These are phyloP conservation scores for Athetis lepigone DNA, from an alignment of 2,888 invertebrate genomes.

Conservation along the genomic window DNA sequence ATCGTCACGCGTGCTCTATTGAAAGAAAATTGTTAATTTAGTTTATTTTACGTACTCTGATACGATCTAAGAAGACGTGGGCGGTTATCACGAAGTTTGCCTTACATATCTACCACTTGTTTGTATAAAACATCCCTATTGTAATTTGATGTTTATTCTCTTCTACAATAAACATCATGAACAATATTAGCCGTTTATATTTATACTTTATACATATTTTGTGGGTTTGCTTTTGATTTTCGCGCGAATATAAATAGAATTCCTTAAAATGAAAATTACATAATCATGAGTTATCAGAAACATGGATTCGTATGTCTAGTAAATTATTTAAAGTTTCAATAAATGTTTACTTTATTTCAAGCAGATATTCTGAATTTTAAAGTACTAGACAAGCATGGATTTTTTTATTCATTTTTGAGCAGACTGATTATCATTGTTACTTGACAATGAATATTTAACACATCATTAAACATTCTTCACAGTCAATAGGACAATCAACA, in stretches of 20 bases:
- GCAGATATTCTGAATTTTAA: too few relatives aligned
- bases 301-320: neutral
- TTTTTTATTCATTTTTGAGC: too few relatives aligned
- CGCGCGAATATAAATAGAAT: neutral
- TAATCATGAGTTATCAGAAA: neutral
- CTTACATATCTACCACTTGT: neutral
- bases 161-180: neutral
- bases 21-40: slow-evolving; percentile 71
- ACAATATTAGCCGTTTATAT: too few relatives aligned
- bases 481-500: neutral
- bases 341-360: too few relatives aligned
- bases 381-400: too few relatives aligned
- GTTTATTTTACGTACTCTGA: slow-evolving; percentile 64
- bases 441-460: too few relatives aligned
- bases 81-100: slow-evolving; percentile 4
- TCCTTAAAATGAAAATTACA: neutral
- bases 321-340: too few relatives aligned
- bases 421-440: too few relatives aligned
- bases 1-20: slow-evolving; percentile 65
- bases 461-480: too few relatives aligned
- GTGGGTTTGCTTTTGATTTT: neutral
- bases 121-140: neutral
- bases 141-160: neutral
- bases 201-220: neutral
- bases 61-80: slow-evolving; percentile 8